Evolutionary conservation across 2,797 vertebrate species (phyloP).

Genomic region (Halcyon smyrnensis): DNA sequence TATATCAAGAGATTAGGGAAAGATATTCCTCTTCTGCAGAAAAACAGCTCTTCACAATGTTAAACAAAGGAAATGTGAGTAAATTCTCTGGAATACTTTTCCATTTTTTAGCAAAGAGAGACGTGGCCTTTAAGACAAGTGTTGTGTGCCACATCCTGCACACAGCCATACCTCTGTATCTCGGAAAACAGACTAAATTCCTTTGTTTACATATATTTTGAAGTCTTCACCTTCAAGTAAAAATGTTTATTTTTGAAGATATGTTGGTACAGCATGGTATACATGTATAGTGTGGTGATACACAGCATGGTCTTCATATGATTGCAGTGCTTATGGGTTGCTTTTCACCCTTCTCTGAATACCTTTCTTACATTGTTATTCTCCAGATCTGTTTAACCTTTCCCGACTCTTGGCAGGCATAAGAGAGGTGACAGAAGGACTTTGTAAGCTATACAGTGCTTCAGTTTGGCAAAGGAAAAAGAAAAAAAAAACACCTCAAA

Average conservation of each 20-base stretch:
- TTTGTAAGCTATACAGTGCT: neutral
- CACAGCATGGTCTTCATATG: neutral
- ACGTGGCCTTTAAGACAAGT: neutral
- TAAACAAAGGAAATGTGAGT: neutral
- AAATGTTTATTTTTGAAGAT: neutral
- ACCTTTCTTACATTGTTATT: neutral
- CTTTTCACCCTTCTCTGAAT: neutral
- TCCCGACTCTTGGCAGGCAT: neutral
- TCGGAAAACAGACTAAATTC: neutral
- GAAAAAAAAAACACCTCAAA: neutral
- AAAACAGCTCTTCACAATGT: neutral
- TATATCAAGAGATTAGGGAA: neutral
- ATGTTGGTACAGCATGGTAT: neutral
- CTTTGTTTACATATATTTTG: neutral
- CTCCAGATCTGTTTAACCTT: neutral
- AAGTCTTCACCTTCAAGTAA: neutral
- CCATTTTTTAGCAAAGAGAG: neutral
- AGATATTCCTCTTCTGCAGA: neutral
- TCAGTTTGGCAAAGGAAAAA: neutral
- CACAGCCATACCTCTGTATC: neutral
- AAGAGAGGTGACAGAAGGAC: neutral
- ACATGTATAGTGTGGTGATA: neutral
- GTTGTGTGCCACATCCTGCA: neutral
- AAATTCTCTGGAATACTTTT: neutral
- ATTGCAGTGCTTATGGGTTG: rapidly evolving